Percentiles rank a stretch among this genome's conserved stretches.
phyloP scores from a whole-genome alignment of 2,888 invertebrate genomes.

The Chorisops tibialis region DNA sequence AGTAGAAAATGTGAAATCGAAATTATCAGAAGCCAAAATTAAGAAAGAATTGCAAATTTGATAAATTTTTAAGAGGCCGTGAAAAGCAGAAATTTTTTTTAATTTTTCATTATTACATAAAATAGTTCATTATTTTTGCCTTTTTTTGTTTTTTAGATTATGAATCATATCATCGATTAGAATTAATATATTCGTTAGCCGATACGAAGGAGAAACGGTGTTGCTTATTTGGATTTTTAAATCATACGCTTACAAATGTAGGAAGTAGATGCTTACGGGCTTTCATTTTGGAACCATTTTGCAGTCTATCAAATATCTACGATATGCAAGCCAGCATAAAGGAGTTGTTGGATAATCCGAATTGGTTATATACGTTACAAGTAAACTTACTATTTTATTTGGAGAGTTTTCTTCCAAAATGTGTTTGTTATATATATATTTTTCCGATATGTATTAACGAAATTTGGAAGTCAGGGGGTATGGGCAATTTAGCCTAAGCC shows the following conservation, averaged over 20 bases:
- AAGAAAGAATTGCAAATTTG: too few species aligned
- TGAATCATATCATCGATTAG: constrained; percentile 74
- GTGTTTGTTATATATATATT: constrained; percentile 25
- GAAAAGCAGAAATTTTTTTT: too few species aligned
- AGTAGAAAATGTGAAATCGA: too few species aligned
- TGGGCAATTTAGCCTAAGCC: too few species aligned
- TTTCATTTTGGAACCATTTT: constrained; percentile 76
- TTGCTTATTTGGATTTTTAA: constrained; percentile 64
- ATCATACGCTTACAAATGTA: constrained; percentile 67
- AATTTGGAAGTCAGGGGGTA: too few species aligned
- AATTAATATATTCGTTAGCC: constrained; percentile 61
- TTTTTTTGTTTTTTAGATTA: constrained; percentile 59
- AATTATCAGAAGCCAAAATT: too few species aligned
- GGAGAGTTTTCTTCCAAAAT: too few species aligned
- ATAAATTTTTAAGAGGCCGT: too few species aligned
- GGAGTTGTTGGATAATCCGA: constrained; percentile 68
- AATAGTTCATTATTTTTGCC: too few species aligned
- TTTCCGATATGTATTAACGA: background rate
- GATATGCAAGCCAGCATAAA: constrained; percentile 70
- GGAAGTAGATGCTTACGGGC: constrained; percentile 78
- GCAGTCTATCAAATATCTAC: constrained; percentile 63
- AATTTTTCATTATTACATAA: too few species aligned
- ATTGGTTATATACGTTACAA: constrained; percentile 64
- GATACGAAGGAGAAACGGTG: constrained; percentile 50
- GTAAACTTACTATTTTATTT: constrained; percentile 45